A percentile compares a stretch with the other conserved stretches of the same genome.
Conservation (phyloP, 2,888 invertebrate genomes). For the Stenodema calcarata region DNA sequence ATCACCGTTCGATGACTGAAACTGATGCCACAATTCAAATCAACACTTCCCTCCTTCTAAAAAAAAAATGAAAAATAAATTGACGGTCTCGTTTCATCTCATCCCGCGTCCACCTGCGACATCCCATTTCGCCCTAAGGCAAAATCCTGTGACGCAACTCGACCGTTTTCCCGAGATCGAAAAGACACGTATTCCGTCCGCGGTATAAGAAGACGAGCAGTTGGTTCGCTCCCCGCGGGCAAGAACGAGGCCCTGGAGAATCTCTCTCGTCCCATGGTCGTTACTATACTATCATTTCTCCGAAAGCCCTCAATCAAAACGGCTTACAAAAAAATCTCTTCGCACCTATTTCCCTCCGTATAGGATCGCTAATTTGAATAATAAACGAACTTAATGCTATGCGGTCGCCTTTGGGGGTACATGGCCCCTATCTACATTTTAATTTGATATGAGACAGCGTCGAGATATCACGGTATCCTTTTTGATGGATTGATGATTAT, state of each 20-base stretch:
- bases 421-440: background rate
- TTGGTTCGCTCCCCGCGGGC: background rate
- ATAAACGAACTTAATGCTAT: slow-evolving; percentile 13
- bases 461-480: background rate
- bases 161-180: background rate
- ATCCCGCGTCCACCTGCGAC: slow-evolving; percentile 1
- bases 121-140: background rate
- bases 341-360: slow-evolving; percentile 6
- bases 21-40: no score
- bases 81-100: background rate
- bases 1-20: no score
- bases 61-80: background rate
- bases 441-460: background rate
- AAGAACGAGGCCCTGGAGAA: background rate
- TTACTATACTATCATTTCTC: background rate
- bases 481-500: background rate
- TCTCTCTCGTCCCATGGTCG: background rate
- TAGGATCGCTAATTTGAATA: slow-evolving; percentile 29
- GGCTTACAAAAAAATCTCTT: slow-evolving; percentile 1
- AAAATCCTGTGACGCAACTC: background rate
- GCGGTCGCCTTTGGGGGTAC: background rate
- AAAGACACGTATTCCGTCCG: background rate
- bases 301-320: background rate
- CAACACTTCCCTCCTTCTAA: background rate
- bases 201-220: background rate